Evolutionary conservation across 2,113 vertebrate species (phyloP), one percentile per base, ranked within the genome.

Genomic region (Pelobates fuscus): DNA sequence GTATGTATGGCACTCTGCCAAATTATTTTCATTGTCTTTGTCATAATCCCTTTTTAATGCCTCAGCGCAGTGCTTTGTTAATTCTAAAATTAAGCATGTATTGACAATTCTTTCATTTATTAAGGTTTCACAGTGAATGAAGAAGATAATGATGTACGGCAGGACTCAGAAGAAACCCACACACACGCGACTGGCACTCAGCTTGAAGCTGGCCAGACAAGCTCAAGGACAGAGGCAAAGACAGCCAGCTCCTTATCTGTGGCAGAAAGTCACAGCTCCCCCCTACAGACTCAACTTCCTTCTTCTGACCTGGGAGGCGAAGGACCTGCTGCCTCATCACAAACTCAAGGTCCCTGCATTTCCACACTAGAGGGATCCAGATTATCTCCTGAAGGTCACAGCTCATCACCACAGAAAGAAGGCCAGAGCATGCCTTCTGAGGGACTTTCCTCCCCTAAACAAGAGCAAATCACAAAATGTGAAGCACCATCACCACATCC

Each of bases 311-410:
- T 17, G 17, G 37, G 49, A 21, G 24, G 17, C 49, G 61, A 75
- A 29, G 52, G 32, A 41, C 52, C 62, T 25, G 44, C 10, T 14
- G 8, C 18, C 65, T 44, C 27, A 3, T 58, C 52, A 66, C 62
- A 73, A 20, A 73, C 24, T 29, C 46, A 44, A 21, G 49, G 20
- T 32, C 18, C 26, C 30, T 73, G 30, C 21, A n/a, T 24, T 57
- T 49, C 64, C n/a, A 30, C 20, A 32, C 32, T 30, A 14, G 63
- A 67, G 14, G 64, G 37, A 44, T 37, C 72, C n/a, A 67, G 54
- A 67, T 61, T 76, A 67, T n/a, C 64, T 7, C 65, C 8, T 67
- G 72, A 59, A 18, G 63, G 55, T 21, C 54, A 67, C 24, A 59
- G 25, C 52, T 60, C 55, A 32, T 52, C 67, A 27, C 8, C 43